These are phyloP conservation scores for Ichneumoninae sp. DNA, from an alignment of 2,888 invertebrate species.

Conservation along the genomic window DNA sequence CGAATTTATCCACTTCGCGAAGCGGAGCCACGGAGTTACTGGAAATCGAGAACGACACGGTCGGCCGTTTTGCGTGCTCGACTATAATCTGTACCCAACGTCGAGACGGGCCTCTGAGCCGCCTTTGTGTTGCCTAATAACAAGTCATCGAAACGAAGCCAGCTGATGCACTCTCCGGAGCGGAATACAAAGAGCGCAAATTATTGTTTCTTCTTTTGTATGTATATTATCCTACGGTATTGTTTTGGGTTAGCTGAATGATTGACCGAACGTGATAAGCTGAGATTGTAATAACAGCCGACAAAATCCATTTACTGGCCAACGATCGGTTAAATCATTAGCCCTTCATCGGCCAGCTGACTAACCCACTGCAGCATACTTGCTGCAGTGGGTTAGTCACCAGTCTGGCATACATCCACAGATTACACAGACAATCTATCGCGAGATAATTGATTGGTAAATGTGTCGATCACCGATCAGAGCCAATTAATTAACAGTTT, in stretches of 20 bases:
- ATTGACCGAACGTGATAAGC: not conserved
- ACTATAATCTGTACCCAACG: constrained; percentile 64
- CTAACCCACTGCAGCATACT: too few relatives aligned
- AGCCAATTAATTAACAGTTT: not conserved
- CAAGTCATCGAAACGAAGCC: constrained; percentile 54
- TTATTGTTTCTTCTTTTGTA: not conserved
- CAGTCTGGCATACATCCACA: not conserved
- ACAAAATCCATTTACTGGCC: not conserved
- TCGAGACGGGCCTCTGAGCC: constrained; percentile 56
- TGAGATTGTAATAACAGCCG: not conserved
- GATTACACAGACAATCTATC: not conserved
- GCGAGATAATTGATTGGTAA: not conserved
- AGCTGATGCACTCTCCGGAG: constrained; percentile 47
- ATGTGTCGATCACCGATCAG: not conserved
- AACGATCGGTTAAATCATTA: not conserved
- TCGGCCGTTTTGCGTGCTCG: constrained; percentile 65
- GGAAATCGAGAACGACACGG: constrained; percentile 63
- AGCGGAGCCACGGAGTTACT: constrained; percentile 50
- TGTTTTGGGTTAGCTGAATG: not conserved
- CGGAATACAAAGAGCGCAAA: constrained; percentile 22
- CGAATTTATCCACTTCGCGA: constrained; percentile 68
- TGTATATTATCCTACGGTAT: not conserved
- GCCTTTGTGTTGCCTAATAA: constrained; percentile 55
- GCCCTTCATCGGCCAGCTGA: not conserved
- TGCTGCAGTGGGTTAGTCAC: not conserved